A percentile compares a stretch with the other conserved stretches of the same genome.
Conservation (phyloP, 2,888 invertebrate genomes). For the Operophtera brumata region DNA sequence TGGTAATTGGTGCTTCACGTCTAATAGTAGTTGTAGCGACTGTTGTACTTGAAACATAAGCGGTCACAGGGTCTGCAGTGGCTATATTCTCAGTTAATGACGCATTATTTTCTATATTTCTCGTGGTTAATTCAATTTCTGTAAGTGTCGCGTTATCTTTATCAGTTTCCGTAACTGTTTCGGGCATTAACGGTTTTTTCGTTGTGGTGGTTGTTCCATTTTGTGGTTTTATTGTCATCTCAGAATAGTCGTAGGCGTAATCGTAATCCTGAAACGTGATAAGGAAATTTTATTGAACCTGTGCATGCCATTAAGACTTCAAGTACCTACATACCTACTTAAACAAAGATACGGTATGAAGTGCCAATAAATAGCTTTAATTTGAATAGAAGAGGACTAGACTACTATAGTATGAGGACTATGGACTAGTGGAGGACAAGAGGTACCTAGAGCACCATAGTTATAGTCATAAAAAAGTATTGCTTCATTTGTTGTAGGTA, state of each 20-base stretch:
- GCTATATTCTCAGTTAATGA: constrained; percentile 33
- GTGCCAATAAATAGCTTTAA: no score
- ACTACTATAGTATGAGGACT: no score
- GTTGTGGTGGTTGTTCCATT: constrained; percentile 68
- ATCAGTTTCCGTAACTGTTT: constrained; percentile 24
- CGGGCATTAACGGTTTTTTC: constrained; percentile 62
- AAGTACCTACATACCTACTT: constrained; percentile 2
- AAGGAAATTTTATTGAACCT: not conserved
- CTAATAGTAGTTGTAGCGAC: constrained; percentile 29
- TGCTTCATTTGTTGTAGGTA: no score
- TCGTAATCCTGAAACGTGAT: constrained; percentile 83
- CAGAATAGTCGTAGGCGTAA: constrained; percentile 86
- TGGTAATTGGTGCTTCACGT: constrained; percentile 9
- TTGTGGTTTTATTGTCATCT: constrained; percentile 85
- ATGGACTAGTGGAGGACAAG: no score
- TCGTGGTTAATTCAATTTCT: constrained; percentile 35
- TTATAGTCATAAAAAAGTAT: no score
- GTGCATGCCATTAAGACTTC: no score
- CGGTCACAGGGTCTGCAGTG: constrained; percentile 10
- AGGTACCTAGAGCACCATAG: no score
- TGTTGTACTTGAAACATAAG: constrained; percentile 21
- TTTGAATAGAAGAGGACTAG: no score
- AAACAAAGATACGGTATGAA: no score
- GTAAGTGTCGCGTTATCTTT: constrained; percentile 26
- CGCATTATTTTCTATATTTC: constrained; percentile 32